Evolutionary conservation across 2,888 invertebrate species (phyloP), one percentile per base, ranked within the genome.

Genomic region (Trisateles emortualis): DNA sequence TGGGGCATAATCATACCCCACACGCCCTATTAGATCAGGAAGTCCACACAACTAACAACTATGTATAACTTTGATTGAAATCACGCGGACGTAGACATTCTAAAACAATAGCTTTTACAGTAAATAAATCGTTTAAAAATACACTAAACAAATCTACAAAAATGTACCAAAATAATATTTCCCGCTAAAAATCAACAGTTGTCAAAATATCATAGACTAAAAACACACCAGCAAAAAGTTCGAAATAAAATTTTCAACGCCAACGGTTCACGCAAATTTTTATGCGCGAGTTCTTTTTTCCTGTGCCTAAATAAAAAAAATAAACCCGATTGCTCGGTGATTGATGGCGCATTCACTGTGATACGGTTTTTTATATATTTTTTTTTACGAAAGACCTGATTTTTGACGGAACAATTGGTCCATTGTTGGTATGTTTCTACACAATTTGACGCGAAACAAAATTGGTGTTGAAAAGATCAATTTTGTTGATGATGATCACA

Each of bases 281-380:
- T 62, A 41, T 46, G 54, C 32, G 51, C 59, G 62, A 26, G 42
- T 54, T 54, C 60, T 50, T 57, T 55, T 8, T 4, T 1, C 40
- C 40, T 13, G 35, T 11, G 24, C 33, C 26, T 42, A 53, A 41
- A 62, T 43, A 40, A 46, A 55, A 57, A 68, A 60, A 53, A 54
- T 53, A 57, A 45, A 51, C 52, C 52, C 59, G 53, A 63, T 59
- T 57, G 59, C 45, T 29, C 11, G 14, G 17, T 71, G 74, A 72
- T 73, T 71, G 67, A 72, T 72, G 68, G 49, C 42, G 41, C 45
- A 56, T 65, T 54, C 64, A 40, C 35, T 11, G 44, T 41, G 68
- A 58, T 66, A 61, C 35, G 49, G 22, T 61, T 60, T 59, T 69
- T 65, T n/a, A n/a, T n/a, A 65, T 64, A 57, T 62, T 60, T 62